Conservation (phyloP, 2,113 vertebrate species). For the Athene cunicularia region DNA sequence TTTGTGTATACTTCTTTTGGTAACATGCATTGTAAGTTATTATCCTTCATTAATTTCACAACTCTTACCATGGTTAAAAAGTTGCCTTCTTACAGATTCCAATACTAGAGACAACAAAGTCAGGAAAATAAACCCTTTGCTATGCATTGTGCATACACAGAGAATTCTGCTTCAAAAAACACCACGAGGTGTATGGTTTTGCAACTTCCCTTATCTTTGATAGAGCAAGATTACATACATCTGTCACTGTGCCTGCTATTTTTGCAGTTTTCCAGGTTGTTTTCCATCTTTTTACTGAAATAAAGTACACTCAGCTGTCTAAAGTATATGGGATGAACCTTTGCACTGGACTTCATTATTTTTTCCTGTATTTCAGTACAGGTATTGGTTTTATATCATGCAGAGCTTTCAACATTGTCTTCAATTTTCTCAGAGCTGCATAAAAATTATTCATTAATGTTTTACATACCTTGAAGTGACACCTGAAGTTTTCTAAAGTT, state of each 20-base stretch:
- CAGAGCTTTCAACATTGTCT: not conserved
- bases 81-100: not conserved
- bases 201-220: not conserved
- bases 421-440: not conserved
- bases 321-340: not conserved
- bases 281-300: not conserved
- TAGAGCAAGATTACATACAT: not conserved
- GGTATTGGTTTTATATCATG: not conserved
- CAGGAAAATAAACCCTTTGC: not conserved
- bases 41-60: not conserved
- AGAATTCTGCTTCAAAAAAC: not conserved
- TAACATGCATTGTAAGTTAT: not conserved
- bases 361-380: not conserved
- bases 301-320: not conserved
- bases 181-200: not conserved
- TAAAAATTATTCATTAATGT: not conserved
- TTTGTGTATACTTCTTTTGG: not conserved
- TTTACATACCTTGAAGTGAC: not conserved
- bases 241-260: not conserved
- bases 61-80: not conserved
- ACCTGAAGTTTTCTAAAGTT: not conserved
- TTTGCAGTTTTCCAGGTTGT: not conserved
- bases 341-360: not conserved
- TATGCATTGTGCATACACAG: rapidly evolving
- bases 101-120: not conserved